Conservation (phyloP, 2,797 vertebrate genomes). For the Coregonus sp. region DNA sequence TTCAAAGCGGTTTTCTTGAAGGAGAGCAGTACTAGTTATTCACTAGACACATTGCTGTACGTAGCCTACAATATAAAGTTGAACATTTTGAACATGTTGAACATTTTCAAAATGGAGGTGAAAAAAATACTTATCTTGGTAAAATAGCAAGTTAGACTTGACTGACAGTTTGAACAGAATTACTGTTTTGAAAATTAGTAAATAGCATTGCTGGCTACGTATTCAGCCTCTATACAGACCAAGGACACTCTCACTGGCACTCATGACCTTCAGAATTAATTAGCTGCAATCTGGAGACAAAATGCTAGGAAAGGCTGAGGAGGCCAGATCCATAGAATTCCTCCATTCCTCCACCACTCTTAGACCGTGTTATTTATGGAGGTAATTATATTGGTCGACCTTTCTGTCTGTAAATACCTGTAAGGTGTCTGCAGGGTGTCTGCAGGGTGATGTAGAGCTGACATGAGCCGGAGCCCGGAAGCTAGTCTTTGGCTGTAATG, state of each 20-base stretch:
- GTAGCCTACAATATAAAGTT: no score
- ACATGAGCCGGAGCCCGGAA: not conserved
- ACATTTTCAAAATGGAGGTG: no score
- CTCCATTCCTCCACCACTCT: not conserved
- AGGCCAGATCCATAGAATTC: not conserved
- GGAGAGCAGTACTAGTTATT: no score
- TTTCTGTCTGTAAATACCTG: conserved; percentile 8
- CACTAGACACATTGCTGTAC: no score
- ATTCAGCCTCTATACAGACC: not conserved
- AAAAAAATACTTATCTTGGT: no score
- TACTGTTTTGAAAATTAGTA: not conserved
- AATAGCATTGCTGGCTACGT: not conserved
- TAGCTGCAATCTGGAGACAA: not conserved
- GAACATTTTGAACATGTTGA: no score
- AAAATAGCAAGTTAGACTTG: not conserved
- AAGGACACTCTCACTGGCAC: not conserved
- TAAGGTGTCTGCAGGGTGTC: not conserved
- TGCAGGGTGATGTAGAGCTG: not conserved
- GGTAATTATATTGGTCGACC: conserved; percentile 8
- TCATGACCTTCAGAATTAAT: conserved; percentile 6
- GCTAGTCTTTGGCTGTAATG: not conserved
- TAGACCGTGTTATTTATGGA: not conserved
- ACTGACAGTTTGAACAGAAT: not conserved
- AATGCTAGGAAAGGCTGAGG: not conserved
- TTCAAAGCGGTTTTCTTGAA: no score